Percentiles rank a stretch among this genome's conserved stretches.
Conservation (phyloP, 2,113 vertebrate genomes). For the Otus sunia region DNA sequence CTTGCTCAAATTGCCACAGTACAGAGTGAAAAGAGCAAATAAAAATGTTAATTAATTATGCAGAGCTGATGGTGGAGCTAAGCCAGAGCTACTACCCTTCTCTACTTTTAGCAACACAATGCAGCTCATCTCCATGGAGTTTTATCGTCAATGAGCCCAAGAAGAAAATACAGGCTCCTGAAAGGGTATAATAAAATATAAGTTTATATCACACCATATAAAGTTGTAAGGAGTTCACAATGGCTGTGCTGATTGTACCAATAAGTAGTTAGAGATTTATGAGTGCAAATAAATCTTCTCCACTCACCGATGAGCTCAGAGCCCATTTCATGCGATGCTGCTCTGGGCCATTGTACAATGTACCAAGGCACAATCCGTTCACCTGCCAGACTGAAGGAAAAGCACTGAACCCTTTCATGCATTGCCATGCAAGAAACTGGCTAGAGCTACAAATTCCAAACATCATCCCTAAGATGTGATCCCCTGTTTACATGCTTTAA, state of each 20-base stretch:
- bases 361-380: fast-evolving
- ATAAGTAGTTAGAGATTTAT: background rate
- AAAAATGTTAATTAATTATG: background rate
- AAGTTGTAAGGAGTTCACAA: background rate
- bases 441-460: background rate
- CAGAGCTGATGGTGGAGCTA: background rate
- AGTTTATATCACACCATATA: background rate
- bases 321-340: background rate
- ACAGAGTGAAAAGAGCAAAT: background rate
- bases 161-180: background rate
- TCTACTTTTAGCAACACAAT: background rate
- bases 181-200: background rate
- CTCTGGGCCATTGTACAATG: background rate
- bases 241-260: background rate
- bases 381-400: background rate
- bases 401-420: background rate
- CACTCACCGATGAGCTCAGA: background rate
- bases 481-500: background rate
- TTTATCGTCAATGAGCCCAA: background rate
- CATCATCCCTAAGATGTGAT: background rate
- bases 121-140: background rate
- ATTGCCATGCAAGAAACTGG: background rate
- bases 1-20: background rate
- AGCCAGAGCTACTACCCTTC: background rate
- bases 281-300: background rate